Percentiles rank a stretch among this genome's conserved stretches.
These are phyloP conservation scores for Hystrix cristata DNA, from an alignment of 2,113 vertebrate species.

Conservation along the genomic window DNA sequence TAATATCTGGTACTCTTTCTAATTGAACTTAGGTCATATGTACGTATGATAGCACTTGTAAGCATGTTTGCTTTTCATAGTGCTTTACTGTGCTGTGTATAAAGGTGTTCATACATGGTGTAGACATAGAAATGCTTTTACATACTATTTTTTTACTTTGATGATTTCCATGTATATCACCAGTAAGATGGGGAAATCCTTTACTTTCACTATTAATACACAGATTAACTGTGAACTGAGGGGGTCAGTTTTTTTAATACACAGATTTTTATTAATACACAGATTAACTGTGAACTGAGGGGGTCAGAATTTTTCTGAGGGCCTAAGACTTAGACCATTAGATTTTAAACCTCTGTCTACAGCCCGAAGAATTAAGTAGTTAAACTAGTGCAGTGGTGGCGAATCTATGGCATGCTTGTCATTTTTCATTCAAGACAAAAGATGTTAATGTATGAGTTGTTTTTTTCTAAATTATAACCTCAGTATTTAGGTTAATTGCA, in stretches of 20 bases:
- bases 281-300: neutral
- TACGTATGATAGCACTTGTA: neutral
- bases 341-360: neutral
- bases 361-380: neutral
- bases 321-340: neutral
- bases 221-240: neutral
- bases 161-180: neutral
- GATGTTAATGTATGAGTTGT: neutral
- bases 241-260: too few species aligned
- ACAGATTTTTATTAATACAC: neutral
- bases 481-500: neutral
- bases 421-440: neutral
- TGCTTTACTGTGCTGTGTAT: neutral
- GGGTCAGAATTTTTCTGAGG: neutral
- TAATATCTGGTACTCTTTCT: conserved; percentile 31
- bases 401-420: neutral
- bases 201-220: conserved; percentile 6
- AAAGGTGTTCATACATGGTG: neutral
- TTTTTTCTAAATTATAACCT: neutral
- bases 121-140: neutral
- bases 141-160: neutral
- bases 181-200: neutral
- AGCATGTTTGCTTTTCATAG: neutral
- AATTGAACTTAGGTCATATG: neutral
- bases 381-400: neutral